Evolutionary conservation across 53 echinoderm and acorn worm genomes (phyloP).

Genomic region (Pentamera pediparva): DNA sequence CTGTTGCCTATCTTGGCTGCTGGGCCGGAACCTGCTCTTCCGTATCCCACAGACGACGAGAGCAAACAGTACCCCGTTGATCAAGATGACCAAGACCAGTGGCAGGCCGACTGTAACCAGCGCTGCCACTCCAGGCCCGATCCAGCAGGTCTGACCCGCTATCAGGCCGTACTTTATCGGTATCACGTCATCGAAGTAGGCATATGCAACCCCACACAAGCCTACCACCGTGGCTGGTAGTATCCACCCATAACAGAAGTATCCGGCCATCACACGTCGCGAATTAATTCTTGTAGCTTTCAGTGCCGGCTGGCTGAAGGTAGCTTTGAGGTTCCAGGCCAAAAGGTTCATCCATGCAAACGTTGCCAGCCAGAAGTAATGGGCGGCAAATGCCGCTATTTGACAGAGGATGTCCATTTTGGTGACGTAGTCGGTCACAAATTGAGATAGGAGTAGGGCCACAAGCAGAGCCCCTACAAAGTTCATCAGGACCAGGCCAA

Average conservation of each 20-base stretch:
- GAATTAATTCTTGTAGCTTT: neutral
- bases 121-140: neutral
- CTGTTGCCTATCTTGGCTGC: neutral
- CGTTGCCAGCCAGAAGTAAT: slow-evolving; percentile 34
- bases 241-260: slow-evolving; percentile 18
- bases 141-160: slow-evolving; percentile 13
- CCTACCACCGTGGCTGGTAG: neutral
- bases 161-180: slow-evolving; percentile 3
- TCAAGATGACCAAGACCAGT: neutral
- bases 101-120: neutral
- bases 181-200: neutral
- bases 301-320: neutral
- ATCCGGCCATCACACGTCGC: neutral
- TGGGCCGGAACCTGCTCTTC: slow-evolving; percentile 9
- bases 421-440: slow-evolving; percentile 31
- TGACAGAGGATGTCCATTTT: slow-evolving; percentile 15
- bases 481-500: slow-evolving; percentile 37
- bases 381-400: slow-evolving; percentile 8
- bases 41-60: neutral
- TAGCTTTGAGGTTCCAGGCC: slow-evolving; percentile 35
- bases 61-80: neutral
- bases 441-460: slow-evolving; percentile 21
- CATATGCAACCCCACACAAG: neutral
- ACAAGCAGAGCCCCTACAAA: slow-evolving; percentile 14
- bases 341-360: slow-evolving; percentile 42